Evolutionary conservation across 2,797 vertebrate genomes (phyloP).

Genomic region (Acanthurus tractus): DNA sequence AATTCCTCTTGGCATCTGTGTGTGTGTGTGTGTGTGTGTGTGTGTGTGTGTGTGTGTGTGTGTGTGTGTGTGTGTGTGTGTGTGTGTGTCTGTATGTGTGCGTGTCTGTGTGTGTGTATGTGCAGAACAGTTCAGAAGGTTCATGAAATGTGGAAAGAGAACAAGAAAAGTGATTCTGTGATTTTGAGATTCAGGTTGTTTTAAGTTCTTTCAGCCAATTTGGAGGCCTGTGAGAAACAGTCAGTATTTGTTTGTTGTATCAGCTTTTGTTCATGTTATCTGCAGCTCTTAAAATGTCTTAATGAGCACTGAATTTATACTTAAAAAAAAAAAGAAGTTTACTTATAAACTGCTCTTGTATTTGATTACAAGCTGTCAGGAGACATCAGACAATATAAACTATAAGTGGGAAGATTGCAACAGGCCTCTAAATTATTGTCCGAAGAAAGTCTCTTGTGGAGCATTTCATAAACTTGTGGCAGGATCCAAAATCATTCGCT

Average conservation of each 20-base stretch:
- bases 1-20: slow-evolving; percentile 44
- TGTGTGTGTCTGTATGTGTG: no score
- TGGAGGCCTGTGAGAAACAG: background rate
- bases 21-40: background rate
- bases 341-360: background rate
- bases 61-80: no score
- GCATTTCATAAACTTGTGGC: no score
- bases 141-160: slow-evolving; percentile 17
- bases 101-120: no score
- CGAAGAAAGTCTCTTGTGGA: no score
- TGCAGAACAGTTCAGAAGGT: slow-evolving; percentile 5
- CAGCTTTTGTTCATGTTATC: background rate
- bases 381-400: background rate
- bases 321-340: background rate
- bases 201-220: background rate
- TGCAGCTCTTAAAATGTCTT: background rate
- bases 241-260: background rate
- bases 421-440: background rate
- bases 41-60: no score
- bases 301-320: background rate
- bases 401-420: background rate
- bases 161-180: slow-evolving; percentile 2
- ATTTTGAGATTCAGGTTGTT: background rate
- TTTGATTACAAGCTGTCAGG: background rate
- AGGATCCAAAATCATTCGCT: no score